Conservation (phyloP, 2,797 vertebrate genomes). For the Squalus acanthias region DNA sequence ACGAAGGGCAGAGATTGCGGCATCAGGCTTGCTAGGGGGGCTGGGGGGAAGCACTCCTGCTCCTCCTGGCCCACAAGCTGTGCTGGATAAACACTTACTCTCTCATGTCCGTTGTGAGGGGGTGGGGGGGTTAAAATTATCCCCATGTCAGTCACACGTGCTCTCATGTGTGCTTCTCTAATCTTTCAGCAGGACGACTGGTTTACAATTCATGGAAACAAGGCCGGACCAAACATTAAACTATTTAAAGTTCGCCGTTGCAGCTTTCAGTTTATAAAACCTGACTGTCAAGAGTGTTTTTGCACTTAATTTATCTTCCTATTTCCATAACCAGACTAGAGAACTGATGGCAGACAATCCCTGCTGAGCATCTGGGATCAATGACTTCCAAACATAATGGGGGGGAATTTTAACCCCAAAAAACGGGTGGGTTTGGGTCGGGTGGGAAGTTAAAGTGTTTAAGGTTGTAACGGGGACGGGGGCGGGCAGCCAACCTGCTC, state of each 20-base stretch:
- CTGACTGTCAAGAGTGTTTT: background rate
- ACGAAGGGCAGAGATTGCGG: too few relatives aligned
- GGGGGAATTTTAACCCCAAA: too few relatives aligned
- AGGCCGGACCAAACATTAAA: background rate
- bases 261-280: background rate
- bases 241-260: background rate
- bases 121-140: background rate
- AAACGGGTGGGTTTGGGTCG: too few relatives aligned
- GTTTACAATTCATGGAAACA: background rate
- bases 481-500: too few relatives aligned
- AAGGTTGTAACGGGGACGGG: too few relatives aligned
- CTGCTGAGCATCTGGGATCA: background rate
- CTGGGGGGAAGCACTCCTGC: too few relatives aligned
- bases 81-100: too few relatives aligned
- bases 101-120: background rate
- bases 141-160: background rate
- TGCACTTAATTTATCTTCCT: background rate
- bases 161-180: background rate
- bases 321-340: background rate
- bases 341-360: background rate
- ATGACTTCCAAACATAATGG: background rate
- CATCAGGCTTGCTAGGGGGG: too few relatives aligned
- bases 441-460: too few relatives aligned
- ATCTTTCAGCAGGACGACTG: background rate
- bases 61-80: too few relatives aligned